Base-by-base conservation (phyloP, 2,797 vertebrate genomes). In the Enteromius argenteus region DNA sequence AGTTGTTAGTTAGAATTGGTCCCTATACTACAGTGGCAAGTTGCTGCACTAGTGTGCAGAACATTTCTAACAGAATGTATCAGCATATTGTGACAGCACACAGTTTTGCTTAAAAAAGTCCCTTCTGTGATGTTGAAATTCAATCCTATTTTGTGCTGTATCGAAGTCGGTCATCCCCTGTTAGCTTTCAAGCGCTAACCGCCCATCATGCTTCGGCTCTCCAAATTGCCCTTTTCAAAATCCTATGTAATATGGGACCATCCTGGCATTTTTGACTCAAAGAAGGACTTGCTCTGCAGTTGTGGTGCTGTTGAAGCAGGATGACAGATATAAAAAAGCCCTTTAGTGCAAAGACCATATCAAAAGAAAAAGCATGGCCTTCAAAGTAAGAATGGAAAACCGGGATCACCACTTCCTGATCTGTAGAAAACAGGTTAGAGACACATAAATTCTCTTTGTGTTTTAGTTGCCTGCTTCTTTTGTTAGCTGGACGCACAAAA, bases 141-240 rank as follows among this genome's bases (percentile, higher is more conserved):
- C 75, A 69, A 66, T 80, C 56, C 46, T 75, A 56, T 62, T 73
- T 85, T 74, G 23, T 69, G 79, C 23, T 17, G 15, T 56, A 78
- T 51, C 46, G 17, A 75, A 81, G 81, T 77, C 51, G 44, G 62
- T 75, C 71, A 73, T 85, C 76, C 15, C 30, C 77, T 53, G 78
- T 79, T 80, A 83, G 73, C 56, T 76, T 80, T 84, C 83, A n/a
- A 46, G 68, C 66, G 39, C 58, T 75, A 69, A 4, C 87, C 83
- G 86, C 86, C 88, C 85, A 88, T 93, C 92, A 91, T 87, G 82
- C 90, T 87, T 88, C 87, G 79, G 89, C 86, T 84, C 87, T 80
- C 80, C 17, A 69, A 89, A 83, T 79, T 91, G 89, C 90, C 87
- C 90, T 93, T 92, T 92, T 92, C 86, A 91, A 81, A 90, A 92